These are phyloP conservation scores for Hemichromis elongatus DNA, from an alignment of 2,113 vertebrate genomes.

Conservation along the genomic window DNA sequence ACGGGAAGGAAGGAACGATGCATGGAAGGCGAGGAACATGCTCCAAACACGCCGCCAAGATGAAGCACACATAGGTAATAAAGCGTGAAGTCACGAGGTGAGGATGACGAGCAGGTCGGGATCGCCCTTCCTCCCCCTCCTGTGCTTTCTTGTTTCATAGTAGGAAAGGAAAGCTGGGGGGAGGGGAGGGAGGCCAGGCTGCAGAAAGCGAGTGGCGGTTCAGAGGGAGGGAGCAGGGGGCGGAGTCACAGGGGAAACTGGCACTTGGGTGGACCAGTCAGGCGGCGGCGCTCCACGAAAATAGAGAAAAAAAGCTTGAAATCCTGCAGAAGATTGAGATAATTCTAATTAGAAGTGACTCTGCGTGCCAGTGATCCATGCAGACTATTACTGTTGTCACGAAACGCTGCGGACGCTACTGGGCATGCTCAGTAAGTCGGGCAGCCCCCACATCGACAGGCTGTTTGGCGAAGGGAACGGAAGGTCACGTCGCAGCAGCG, in stretches of 20 bases:
- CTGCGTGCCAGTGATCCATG: slow-evolving; percentile 70
- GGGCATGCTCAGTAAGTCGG: slow-evolving; percentile 60
- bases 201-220: neutral
- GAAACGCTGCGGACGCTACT: slow-evolving; percentile 56
- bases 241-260: slow-evolving; percentile 16
- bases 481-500: slow-evolving; percentile 48
- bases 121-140: neutral
- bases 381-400: slow-evolving; percentile 74
- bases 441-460: slow-evolving; percentile 23
- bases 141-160: neutral
- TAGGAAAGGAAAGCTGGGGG: neutral
- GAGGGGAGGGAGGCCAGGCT: neutral
- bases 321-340: slow-evolving; percentile 48
- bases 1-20: neutral
- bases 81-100: slow-evolving; percentile 44
- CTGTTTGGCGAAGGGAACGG: slow-evolving; percentile 33
- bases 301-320: neutral
- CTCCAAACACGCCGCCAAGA: neutral
- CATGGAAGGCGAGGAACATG: neutral
- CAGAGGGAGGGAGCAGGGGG: neutral
- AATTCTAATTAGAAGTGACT: slow-evolving; percentile 71
- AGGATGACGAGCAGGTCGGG: slow-evolving; percentile 25
- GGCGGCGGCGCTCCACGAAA: neutral
- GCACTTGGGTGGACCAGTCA: slow-evolving; percentile 28
- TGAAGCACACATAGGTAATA: slow-evolving; percentile 33